Base-by-base conservation (phyloP, 2,113 vertebrate genomes). In the Phrynosoma blainvillii region DNA sequence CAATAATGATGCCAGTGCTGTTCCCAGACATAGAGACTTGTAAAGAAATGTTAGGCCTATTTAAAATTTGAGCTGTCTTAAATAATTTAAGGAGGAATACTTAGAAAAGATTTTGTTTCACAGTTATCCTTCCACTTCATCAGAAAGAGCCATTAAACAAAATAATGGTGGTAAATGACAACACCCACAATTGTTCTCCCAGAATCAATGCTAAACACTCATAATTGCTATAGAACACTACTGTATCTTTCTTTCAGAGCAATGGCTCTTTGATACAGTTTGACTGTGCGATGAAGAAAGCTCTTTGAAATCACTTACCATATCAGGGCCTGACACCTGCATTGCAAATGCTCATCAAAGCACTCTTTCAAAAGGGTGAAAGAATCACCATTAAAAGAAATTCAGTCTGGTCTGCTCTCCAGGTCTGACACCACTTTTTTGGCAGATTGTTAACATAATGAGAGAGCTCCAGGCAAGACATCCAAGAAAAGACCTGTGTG, bases 381-480 rank as follows among this genome's bases (percentile, higher is more conserved):
- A 96, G 94, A 96, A 96, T 95, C 89, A 71, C 95, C 96, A 95
- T 97, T 97, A 91, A 95, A 96, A 96, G 95, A 96, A 97, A 97
- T 97, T 97, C 96, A 97, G 94, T 97, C 94, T 95, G 77, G 1
- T 93, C 94, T 96, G 92, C 95, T 97, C 93, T 96, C 79, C 59
- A 94, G 93, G 96, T 96, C 95, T 95, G 93, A 96, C 95, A 97
- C 93, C 91, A 91, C 94, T 97, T 93, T 96, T 93, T 93, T 90
- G 92, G 94, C 96, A 96, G 95, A 95, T 93, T 96, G 96, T 95
- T 97, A 96, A 97, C 95, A 96, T 97, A 97, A 97, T 96, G 95
- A 97, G 96, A 95, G 94, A 95, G 96, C 95, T 96, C 90, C 84
- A 84, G 89, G 93, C 88, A 94, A 96, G 95, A 95, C 92, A 94